Percentiles rank a stretch among this genome's conserved stretches.
Conservation (phyloP, 2,888 invertebrate genomes). For the Odiellus spinosus region DNA sequence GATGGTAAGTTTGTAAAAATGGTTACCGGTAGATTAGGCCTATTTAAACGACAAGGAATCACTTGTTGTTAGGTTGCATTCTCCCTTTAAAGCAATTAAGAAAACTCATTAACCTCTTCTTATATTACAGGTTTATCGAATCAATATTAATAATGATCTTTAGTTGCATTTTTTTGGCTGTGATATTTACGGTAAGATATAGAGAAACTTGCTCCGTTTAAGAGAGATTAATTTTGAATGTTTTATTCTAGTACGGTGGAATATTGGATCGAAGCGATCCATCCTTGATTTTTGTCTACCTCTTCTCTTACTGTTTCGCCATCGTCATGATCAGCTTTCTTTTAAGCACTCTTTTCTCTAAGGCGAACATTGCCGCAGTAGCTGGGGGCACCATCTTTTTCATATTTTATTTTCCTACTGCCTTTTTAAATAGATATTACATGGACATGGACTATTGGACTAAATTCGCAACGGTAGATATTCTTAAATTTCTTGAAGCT, state of each 20-base stretch:
- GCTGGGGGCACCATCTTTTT: slow-evolving; percentile 37
- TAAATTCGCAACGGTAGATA: no score
- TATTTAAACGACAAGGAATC: no score
- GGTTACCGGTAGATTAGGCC: no score
- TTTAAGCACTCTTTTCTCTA: slow-evolving; percentile 40
- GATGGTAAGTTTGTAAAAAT: no score
- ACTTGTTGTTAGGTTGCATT: no score
- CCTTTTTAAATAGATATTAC: slow-evolving; percentile 23
- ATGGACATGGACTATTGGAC: no score
- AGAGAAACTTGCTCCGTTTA: no score
- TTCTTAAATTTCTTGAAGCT: no score
- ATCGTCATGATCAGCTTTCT: slow-evolving; percentile 31
- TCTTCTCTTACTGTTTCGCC: slow-evolving; percentile 39
- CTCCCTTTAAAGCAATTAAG: no score
- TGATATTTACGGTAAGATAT: slow-evolving; percentile 44
- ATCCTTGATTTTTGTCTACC: slow-evolving; percentile 30
- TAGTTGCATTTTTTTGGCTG: slow-evolving; percentile 49
- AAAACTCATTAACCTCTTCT: no score
- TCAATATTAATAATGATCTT: slow-evolving; percentile 37
- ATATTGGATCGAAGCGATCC: slow-evolving; percentile 56
- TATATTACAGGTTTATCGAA: slow-evolving; percentile 32
- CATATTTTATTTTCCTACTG: slow-evolving; percentile 32
- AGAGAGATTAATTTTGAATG: no score
- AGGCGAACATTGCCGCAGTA: slow-evolving; percentile 42
- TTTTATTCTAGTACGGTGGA: slow-evolving; percentile 45